A percentile compares a stretch with the other conserved stretches of the same genome.
Conservation (phyloP, 37 sponge, comb jelly and placozoan species). For the Oopsacas minuta region DNA sequence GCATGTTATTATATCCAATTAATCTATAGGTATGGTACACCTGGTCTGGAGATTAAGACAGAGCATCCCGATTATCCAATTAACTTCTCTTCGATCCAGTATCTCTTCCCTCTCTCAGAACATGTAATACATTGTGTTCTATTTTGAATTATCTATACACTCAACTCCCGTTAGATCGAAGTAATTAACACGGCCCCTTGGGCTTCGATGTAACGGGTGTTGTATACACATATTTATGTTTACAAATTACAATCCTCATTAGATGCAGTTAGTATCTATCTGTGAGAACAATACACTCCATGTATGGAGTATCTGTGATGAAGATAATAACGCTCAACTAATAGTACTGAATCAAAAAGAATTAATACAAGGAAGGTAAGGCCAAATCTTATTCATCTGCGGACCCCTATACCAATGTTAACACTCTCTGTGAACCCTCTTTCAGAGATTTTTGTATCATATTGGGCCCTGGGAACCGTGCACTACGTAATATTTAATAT, state of each 20-base stretch:
- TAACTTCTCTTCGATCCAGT: background rate
- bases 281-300: conserved; percentile 9
- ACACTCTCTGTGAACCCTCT: no score
- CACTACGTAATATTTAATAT: no score
- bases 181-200: background rate
- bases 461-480: no score
- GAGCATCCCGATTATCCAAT: conserved; percentile 10
- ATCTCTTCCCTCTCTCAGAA: background rate
- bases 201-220: background rate
- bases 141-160: background rate
- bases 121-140: background rate
- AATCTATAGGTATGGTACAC: background rate
- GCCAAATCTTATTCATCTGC: no score
- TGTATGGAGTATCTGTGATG: conserved; percentile 14
- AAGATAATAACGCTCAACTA: conserved; percentile 1
- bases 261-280: conserved; percentile 1
- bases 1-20: background rate
- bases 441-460: no score
- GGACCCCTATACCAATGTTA: no score
- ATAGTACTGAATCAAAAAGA: conserved; percentile 6
- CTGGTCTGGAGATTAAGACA: background rate
- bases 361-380: background rate
- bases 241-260: background rate
- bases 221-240: background rate
- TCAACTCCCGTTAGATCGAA: background rate